Evolutionary conservation across 2,113 vertebrate genomes (phyloP).

Genomic region (Gnathonemus longibarbis): DNA sequence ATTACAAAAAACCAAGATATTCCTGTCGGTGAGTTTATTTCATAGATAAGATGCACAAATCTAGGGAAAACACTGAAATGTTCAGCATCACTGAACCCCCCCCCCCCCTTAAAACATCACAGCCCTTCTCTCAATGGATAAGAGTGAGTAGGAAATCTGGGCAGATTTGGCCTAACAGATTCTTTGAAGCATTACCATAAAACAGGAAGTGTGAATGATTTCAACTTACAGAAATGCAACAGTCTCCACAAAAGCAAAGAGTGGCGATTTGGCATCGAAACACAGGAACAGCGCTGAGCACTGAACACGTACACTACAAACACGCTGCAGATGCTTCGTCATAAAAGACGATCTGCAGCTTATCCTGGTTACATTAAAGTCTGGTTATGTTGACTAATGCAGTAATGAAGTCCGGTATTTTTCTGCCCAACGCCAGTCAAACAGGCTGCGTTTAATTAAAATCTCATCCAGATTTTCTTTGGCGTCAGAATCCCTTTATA

Average conservation of each 20-base stretch:
- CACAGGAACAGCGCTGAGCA: not conserved
- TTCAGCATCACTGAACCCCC: not conserved
- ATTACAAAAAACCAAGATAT: not conserved
- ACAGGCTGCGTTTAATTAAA: not conserved
- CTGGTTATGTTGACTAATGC: not conserved
- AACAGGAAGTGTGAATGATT: not conserved
- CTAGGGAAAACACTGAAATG: not conserved
- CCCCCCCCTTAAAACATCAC: not conserved
- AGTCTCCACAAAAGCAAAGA: not conserved
- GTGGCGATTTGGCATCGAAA: not conserved
- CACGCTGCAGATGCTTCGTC: not conserved
- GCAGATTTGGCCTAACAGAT: not conserved
- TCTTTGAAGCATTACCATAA: not conserved
- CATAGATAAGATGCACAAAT: not conserved
- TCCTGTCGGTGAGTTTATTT: not conserved
- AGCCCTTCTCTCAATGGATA: not conserved
- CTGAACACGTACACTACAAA: not conserved
- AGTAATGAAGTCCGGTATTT: not conserved
- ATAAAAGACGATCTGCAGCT: not conserved
- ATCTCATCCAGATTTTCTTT: slow-evolving; percentile 8
- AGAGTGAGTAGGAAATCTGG: not conserved
- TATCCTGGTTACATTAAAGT: not conserved
- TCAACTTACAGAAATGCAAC: not conserved
- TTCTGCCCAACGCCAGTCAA: not conserved
- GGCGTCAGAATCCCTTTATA: not conserved